These are phyloP conservation scores for Cynoglossus semilaevis DNA, from an alignment of 2,113 vertebrate genomes.

Conservation along the genomic window DNA sequence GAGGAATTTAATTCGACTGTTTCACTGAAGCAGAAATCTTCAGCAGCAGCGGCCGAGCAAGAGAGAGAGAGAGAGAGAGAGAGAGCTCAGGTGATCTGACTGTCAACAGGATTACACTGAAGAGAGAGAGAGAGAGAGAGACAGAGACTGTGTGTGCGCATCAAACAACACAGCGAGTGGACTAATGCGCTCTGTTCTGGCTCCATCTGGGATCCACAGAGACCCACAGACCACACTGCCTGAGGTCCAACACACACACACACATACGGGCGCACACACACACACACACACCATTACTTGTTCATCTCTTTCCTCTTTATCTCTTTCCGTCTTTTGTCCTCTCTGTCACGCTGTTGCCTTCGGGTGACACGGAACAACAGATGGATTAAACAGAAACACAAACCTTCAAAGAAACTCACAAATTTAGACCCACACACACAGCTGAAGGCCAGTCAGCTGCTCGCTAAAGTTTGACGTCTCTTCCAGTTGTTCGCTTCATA, in stretches of 20 bases:
- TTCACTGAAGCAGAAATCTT: conserved; percentile 49
- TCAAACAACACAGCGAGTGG: conserved; percentile 53
- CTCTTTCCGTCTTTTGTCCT: conserved; percentile 18
- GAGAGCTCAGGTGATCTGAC: conserved; percentile 64
- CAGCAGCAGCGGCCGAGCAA: conserved; percentile 22
- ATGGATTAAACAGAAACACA: conserved; percentile 50
- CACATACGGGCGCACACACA: conserved; percentile 19
- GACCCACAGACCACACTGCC: conserved; percentile 48
- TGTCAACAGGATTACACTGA: conserved; percentile 48
- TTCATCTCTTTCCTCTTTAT: conserved; percentile 40
- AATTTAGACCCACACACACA: neutral
- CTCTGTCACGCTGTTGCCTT: conserved; percentile 41
- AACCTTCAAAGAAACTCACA: no score
- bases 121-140: conserved; percentile 43
- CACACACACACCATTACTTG: conserved; percentile 30
- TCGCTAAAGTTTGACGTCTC: conserved; percentile 23
- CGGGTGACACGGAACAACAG: conserved; percentile 57
- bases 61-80: conserved; percentile 26
- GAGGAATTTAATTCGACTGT: conserved; percentile 28
- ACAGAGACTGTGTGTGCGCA: conserved; percentile 34
- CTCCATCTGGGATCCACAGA: conserved; percentile 70
- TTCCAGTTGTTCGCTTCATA: conserved; percentile 7
- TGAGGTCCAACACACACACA: conserved; percentile 40
- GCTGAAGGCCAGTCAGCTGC: conserved; percentile 69
- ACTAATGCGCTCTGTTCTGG: conserved; percentile 65